Conservation (phyloP, 1,140 invertebrate genomes). For the Drosophila ironensis region DNA sequence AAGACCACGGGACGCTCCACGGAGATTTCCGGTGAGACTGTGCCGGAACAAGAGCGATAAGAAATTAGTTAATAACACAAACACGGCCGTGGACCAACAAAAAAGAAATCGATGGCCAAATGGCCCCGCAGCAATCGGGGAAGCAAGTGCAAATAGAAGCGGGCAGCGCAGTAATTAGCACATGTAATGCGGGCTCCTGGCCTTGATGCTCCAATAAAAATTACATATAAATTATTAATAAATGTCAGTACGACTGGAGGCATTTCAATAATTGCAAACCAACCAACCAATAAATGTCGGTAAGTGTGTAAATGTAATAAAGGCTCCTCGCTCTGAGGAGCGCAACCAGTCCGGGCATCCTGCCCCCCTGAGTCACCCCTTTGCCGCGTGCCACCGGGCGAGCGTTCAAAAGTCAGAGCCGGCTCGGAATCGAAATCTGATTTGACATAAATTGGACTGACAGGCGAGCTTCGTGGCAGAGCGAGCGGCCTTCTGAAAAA, state of each 20-base stretch:
- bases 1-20: conserved; percentile 86
- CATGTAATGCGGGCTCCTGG: conserved; percentile 4
- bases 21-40: conserved; percentile 86
- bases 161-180: conserved; percentile 52
- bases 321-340: conserved; percentile 3
- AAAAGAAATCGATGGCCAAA: conserved; percentile 41
- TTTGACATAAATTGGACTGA: conserved; percentile 74
- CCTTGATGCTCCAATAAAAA: conserved; percentile 44
- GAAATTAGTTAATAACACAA: conserved; percentile 71
- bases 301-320: conserved; percentile 46
- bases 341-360: neutral
- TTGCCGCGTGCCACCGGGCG: neutral
- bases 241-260: conserved; percentile 50
- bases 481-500: conserved; percentile 29
- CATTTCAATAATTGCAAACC: conserved; percentile 68
- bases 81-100: neutral
- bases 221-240: conserved; percentile 76
- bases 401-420: conserved; percentile 57
- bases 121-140: conserved; percentile 6
- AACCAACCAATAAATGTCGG: conserved; percentile 54
- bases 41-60: conserved; percentile 46
- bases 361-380: neutral
- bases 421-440: conserved; percentile 68
- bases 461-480: conserved; percentile 33
- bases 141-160: conserved; percentile 18